A percentile compares a stretch with the other conserved stretches of the same genome.
These are phyloP conservation scores for Tipula confusa DNA, from an alignment of 2,888 invertebrate species.

Conservation along the genomic window DNA sequence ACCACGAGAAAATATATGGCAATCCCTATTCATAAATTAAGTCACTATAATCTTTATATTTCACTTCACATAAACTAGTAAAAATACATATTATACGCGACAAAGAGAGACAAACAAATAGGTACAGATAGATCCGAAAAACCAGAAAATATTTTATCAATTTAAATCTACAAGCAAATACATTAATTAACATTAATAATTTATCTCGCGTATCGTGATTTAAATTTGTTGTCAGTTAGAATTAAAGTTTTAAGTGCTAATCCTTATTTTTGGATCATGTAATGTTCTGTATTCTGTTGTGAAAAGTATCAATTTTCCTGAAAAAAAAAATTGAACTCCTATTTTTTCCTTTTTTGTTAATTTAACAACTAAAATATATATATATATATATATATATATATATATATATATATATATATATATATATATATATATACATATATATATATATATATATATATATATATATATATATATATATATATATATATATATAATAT, in stretches of 20 bases:
- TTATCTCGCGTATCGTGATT: slow-evolving; percentile 3
- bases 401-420: too few species aligned
- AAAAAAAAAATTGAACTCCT: too few species aligned
- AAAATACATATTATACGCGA: not conserved
- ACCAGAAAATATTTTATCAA: not conserved
- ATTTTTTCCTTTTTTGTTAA: too few species aligned
- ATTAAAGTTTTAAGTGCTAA: not conserved
- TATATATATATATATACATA: too few species aligned
- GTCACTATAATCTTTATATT: not conserved
- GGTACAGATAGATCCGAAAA: not conserved
- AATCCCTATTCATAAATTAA: not conserved
- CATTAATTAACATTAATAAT: slow-evolving; percentile 9
- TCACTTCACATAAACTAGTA: not conserved
- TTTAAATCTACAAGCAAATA: not conserved
- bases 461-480: too few species aligned
- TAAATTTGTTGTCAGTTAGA: not conserved
- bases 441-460: too few species aligned
- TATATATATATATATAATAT: too few species aligned
- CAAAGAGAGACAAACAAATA: not conserved
- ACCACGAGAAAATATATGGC: not conserved
- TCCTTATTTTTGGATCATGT: too few species aligned
- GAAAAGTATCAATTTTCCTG: too few species aligned
- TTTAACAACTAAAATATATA: too few species aligned
- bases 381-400: too few species aligned
- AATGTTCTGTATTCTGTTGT: too few species aligned